Conservation (phyloP, 2,888 invertebrate genomes). For the Caenorhabditis virilis region DNA sequence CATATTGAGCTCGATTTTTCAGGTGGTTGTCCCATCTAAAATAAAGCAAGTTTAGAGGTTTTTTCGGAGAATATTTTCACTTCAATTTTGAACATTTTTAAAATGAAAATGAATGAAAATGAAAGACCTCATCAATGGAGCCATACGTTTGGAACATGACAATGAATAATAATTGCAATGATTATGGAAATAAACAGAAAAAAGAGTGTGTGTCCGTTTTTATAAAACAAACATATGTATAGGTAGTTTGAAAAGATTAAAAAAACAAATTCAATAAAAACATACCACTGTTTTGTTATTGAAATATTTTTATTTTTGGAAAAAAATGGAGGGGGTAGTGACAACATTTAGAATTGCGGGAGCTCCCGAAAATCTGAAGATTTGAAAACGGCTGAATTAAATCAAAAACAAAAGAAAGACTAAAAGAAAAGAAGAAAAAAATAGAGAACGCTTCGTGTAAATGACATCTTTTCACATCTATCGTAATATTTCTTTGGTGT, state of each 20-base stretch:
- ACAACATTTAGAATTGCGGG: too few relatives aligned
- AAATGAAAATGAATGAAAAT: neutral
- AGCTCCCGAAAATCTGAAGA: neutral
- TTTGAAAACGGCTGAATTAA: neutral
- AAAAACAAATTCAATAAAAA: neutral
- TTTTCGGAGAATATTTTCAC: neutral
- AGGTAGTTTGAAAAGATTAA: neutral
- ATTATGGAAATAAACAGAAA: neutral
- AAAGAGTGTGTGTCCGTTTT: neutral
- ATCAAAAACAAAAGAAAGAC: neutral
- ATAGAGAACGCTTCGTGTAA: too few relatives aligned
- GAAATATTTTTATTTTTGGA: neutral
- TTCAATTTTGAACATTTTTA: neutral
- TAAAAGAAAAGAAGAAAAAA: neutral
- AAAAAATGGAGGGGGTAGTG: neutral
- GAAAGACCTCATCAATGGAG: too few relatives aligned
- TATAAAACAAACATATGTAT: neutral
- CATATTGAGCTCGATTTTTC: too few relatives aligned
- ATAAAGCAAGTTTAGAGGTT: neutral
- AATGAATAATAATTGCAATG: neutral
- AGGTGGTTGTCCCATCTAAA: constrained; percentile 36
- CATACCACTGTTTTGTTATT: neutral
- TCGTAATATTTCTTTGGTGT: too few relatives aligned
- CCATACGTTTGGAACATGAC: too few relatives aligned
- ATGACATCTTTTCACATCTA: too few relatives aligned